Percentiles rank a stretch among this genome's conserved stretches.
phyloP scores from a whole-genome alignment of 2,888 invertebrate genomes.

The Tridacna crocea region DNA sequence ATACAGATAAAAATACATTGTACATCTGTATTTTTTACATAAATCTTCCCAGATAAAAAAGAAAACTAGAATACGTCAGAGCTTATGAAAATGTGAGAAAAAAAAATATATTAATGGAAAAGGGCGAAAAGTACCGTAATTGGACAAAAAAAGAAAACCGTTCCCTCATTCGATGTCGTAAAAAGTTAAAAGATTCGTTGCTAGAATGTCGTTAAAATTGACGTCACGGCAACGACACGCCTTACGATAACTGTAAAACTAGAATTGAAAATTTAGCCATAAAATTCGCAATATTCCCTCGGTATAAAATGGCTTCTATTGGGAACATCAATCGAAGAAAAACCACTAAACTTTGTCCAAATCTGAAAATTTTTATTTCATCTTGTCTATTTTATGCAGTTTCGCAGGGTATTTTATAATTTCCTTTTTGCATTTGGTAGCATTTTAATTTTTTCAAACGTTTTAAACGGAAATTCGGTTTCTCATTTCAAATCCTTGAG shows the following conservation, averaged over 20 bases:
- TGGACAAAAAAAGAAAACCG: not conserved
- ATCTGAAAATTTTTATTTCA: not conserved
- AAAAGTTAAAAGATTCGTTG: conserved; percentile 8
- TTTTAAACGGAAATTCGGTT: too few relatives aligned
- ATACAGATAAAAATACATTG: too few relatives aligned
- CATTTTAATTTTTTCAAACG: too few relatives aligned
- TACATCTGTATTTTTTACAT: too few relatives aligned
- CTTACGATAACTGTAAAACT: conserved; percentile 28
- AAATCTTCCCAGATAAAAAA: too few relatives aligned
- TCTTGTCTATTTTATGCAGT: too few relatives aligned
- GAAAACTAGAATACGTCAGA: too few relatives aligned
- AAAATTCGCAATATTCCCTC: not conserved
- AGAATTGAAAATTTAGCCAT: conserved; percentile 25
- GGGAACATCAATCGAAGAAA: conserved; percentile 1
- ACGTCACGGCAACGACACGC: conserved; percentile 31
- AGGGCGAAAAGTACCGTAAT: not conserved
- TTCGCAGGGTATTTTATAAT: too few relatives aligned
- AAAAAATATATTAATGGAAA: not conserved
- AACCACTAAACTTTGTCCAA: not conserved
- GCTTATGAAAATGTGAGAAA: too few relatives aligned
- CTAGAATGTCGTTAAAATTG: conserved; percentile 17
- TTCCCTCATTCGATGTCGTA: conserved; percentile 3
- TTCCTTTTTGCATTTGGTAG: too few relatives aligned
- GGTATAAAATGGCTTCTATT: not conserved
- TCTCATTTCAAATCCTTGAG: too few relatives aligned